A percentile compares a stretch with the other conserved stretches of the same genome.
Conservation (phyloP, 2,113 vertebrate species). For the Poecile atricapillus region DNA sequence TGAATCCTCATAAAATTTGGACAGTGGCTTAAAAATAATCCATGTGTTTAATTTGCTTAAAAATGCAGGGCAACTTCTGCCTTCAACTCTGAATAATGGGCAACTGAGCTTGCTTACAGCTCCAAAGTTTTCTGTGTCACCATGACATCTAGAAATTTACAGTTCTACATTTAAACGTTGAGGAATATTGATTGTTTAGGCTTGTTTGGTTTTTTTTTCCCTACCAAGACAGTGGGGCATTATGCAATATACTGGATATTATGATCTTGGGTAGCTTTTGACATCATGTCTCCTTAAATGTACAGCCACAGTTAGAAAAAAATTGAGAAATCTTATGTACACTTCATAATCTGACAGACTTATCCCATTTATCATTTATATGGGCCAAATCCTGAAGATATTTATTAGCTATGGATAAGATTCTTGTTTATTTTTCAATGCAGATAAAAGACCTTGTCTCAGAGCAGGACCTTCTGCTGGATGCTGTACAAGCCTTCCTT, state of each 20-base stretch:
- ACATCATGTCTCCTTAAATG: not conserved
- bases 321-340: not conserved
- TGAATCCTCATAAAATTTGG: not conserved
- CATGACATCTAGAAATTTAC: not conserved
- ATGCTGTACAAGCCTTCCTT: not conserved
- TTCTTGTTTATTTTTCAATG: not conserved
- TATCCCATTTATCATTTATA: not conserved
- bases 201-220: not conserved
- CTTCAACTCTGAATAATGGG: not conserved
- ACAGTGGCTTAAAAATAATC: not conserved
- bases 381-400: not conserved
- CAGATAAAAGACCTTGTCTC: not conserved
- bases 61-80: not conserved
- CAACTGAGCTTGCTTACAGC: not conserved
- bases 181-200: not conserved
- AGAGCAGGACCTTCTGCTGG: not conserved
- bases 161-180: not conserved
- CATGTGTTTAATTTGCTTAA: accelerated
- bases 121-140: not conserved
- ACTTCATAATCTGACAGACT: not conserved
- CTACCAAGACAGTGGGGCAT: not conserved
- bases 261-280: not conserved
- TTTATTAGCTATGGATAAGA: not conserved
- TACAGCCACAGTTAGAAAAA: not conserved
- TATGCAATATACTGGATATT: not conserved